A percentile compares a stretch with the other conserved stretches of the same genome.
These are phyloP conservation scores for Eutrigla gurnardus DNA, from an alignment of 2,797 vertebrate species.

Conservation along the genomic window DNA sequence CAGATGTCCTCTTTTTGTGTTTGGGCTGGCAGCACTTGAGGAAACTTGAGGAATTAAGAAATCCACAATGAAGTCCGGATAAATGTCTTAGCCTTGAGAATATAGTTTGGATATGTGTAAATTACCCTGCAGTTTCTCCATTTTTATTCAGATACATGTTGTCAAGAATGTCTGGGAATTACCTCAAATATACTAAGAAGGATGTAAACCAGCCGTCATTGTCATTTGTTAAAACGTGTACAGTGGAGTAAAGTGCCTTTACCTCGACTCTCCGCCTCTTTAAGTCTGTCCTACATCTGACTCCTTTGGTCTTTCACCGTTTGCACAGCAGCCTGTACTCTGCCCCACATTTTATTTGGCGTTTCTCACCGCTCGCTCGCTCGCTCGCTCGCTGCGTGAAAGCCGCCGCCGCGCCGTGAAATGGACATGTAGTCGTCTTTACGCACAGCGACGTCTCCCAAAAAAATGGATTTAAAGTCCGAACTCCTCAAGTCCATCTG, in stretches of 20 bases:
- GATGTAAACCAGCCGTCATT: slow-evolving; percentile 3
- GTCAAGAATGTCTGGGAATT: neutral
- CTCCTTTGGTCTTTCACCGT: slow-evolving; percentile 28
- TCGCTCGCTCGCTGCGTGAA: slow-evolving; percentile 51
- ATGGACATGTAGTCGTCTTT: slow-evolving; percentile 63
- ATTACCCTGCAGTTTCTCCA: neutral
- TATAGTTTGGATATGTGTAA: neutral
- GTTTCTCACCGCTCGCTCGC: slow-evolving; percentile 14
- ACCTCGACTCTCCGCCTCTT: slow-evolving; percentile 71
- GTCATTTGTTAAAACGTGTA: neutral
- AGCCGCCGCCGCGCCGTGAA: slow-evolving; percentile 30
- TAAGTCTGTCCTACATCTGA: slow-evolving; percentile 57
- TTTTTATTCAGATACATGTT: neutral
- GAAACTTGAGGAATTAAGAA: slow-evolving; percentile 20
- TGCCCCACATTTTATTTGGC: slow-evolving; percentile 60
- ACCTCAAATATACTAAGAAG: too few species aligned
- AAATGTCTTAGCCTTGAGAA: neutral
- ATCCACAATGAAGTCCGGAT: slow-evolving; percentile 11
- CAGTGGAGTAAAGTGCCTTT: slow-evolving; percentile 7
- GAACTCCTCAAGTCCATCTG: slow-evolving; percentile 97
- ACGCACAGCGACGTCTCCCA: slow-evolving; percentile 43
- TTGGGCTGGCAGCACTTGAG: neutral
- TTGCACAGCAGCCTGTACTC: slow-evolving; percentile 49
- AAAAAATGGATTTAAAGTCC: slow-evolving; percentile 89
- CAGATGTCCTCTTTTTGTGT: neutral